These are phyloP conservation scores for Dascillus cervinus DNA, from an alignment of 2,888 invertebrate species.

Conservation along the genomic window DNA sequence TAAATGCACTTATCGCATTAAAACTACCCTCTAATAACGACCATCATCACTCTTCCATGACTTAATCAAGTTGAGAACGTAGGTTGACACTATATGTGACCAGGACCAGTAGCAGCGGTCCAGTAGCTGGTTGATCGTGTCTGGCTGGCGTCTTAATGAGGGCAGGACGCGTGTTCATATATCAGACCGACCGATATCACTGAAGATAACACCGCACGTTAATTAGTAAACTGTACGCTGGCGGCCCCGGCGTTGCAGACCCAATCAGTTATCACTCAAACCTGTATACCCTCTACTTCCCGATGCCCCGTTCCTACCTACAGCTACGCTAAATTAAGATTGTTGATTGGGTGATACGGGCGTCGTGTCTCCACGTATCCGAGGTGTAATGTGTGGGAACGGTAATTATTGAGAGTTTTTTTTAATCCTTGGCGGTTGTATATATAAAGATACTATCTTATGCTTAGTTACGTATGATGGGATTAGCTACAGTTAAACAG, in stretches of 20 bases:
- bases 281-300: constrained; percentile 15
- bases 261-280: constrained; percentile 27
- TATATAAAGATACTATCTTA: constrained; percentile 7
- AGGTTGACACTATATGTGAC: constrained; percentile 18
- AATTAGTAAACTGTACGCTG: constrained; percentile 28
- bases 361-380: constrained; percentile 22
- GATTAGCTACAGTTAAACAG: too few species aligned
- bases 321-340: constrained; percentile 21
- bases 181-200: constrained; percentile 31
- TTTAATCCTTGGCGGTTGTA: constrained; percentile 7
- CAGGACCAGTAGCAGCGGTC: constrained; percentile 20
- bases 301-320: constrained; percentile 9
- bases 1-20: too few species aligned
- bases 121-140: constrained; percentile 39
- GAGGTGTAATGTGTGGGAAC: constrained; percentile 22
- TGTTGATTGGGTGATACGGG: constrained; percentile 18
- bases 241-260: constrained; percentile 25
- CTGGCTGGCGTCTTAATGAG: constrained; percentile 41
- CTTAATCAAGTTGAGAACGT: constrained; percentile 26
- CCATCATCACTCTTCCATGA: constrained; percentile 27
- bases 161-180: constrained; percentile 39
- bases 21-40: constrained; percentile 29
- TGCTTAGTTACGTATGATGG: constrained; percentile 1
- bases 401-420: constrained; percentile 22
- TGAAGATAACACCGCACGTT: constrained; percentile 25